Percentiles rank a stretch among this genome's conserved stretches.
These are phyloP conservation scores for Choristoneura fumiferana DNA, from an alignment of 1,140 invertebrate species.

Conservation along the genomic window DNA sequence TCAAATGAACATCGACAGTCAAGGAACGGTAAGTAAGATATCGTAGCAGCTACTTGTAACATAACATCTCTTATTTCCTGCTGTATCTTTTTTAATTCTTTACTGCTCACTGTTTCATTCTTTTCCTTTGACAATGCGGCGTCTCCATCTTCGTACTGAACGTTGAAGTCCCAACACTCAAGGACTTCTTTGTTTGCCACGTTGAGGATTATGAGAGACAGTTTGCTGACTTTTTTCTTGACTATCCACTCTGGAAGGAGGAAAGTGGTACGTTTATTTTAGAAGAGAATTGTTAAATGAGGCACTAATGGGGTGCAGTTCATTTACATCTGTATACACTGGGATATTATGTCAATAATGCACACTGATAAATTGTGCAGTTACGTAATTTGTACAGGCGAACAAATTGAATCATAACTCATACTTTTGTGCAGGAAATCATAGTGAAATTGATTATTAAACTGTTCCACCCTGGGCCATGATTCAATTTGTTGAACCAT, in stretches of 20 bases:
- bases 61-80: constrained; percentile 95
- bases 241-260: constrained; percentile 90
- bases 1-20: constrained; percentile 91
- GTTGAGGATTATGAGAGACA: constrained; percentile 95
- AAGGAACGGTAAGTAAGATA: constrained; percentile 86
- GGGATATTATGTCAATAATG: too few species aligned
- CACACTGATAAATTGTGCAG: too few species aligned
- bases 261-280: not conserved
- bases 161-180: constrained; percentile 98
- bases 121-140: constrained; percentile 66
- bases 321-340: too few species aligned
- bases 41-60: constrained; percentile 91
- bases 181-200: constrained; percentile 94
- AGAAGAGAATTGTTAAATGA: too few species aligned
- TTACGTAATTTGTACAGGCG: too few species aligned
- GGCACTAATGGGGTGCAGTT: too few species aligned
- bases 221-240: constrained; percentile 89
- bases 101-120: constrained; percentile 78
- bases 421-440: too few species aligned
- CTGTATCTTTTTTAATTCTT: constrained; percentile 92
- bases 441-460: too few species aligned
- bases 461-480: too few species aligned
- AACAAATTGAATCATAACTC: too few species aligned
- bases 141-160: constrained; percentile 86
- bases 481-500: too few species aligned